A percentile compares a stretch with the other conserved stretches of the same genome.
phyloP scores from a whole-genome alignment of 2,113 vertebrate species.

The Amphiprion ocellaris region DNA sequence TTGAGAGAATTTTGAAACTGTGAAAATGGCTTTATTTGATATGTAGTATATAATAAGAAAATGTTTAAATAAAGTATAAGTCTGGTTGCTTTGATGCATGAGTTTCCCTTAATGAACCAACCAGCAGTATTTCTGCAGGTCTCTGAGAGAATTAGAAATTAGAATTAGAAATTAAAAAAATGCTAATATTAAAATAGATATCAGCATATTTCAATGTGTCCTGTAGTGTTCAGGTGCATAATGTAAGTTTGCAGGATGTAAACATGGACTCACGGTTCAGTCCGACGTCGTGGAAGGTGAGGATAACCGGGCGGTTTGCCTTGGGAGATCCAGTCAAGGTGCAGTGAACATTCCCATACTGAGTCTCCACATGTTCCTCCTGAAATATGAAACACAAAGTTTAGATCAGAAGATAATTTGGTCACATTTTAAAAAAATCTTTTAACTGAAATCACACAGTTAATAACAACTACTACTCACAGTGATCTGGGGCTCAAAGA shows the following conservation, averaged over 20 bases:
- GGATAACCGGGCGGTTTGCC: constrained; percentile 89
- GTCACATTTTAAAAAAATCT: too few species aligned
- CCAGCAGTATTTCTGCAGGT: too few species aligned
- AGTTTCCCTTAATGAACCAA: too few species aligned
- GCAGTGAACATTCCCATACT: constrained; percentile 91
- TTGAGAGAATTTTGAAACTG: too few species aligned
- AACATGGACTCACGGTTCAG: constrained; percentile 90
- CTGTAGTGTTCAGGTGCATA: not conserved
- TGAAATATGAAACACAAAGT: constrained; percentile 56
- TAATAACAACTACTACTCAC: constrained; percentile 65
- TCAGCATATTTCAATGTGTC: not conserved
- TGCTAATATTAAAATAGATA: too few species aligned
- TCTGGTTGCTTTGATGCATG: too few species aligned
- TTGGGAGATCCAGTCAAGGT: constrained; percentile 88
- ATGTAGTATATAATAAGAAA: not conserved
- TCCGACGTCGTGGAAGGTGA: constrained; percentile 95
- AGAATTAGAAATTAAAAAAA: too few species aligned
- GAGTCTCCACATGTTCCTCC: constrained; percentile 94
- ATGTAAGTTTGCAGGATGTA: not conserved
- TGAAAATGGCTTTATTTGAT: not conserved
- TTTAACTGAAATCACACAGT: too few species aligned
- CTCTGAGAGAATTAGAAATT: too few species aligned
- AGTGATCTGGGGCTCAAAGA: constrained; percentile 83
- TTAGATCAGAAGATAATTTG: too few species aligned
- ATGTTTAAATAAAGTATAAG: too few species aligned